A percentile compares a stretch with the other conserved stretches of the same genome.
Evolutionary conservation across 2,113 vertebrate genomes (phyloP).

Genomic region (Clarias macrocephalus): DNA sequence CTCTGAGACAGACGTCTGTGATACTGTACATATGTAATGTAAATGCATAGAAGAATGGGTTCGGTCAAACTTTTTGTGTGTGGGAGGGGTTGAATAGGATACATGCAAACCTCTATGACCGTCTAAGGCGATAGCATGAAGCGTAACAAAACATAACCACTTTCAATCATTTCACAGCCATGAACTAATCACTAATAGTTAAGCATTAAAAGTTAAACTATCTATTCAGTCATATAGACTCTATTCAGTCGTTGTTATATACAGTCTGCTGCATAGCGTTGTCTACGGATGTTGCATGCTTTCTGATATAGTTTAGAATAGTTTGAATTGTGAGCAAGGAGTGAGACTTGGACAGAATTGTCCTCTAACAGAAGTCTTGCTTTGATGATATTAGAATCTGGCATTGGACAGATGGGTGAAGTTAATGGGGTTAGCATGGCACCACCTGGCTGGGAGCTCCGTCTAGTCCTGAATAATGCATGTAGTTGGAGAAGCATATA

Average conservation of each 20-base stretch:
- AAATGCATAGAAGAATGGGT: not conserved
- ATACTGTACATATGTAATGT: no score
- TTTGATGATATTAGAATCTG: constrained; percentile 23
- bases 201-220: no score
- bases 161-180: not conserved
- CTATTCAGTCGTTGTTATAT: no score
- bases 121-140: not conserved
- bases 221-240: not conserved
- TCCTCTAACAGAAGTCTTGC: constrained; percentile 10
- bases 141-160: not conserved
- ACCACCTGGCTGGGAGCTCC: constrained; percentile 25
- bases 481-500: constrained; percentile 3
- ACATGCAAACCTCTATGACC: not conserved
- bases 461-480: constrained; percentile 21
- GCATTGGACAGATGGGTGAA: constrained; percentile 34
- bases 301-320: not conserved
- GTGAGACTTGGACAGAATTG: not conserved
- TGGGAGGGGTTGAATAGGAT: not conserved
- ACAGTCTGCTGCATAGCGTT: no score
- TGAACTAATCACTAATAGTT: not conserved
- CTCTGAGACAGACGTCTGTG: no score
- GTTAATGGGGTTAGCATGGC: constrained; percentile 43
- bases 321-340: not conserved
- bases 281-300: not conserved
- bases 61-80: no score